phyloP scores from a whole-genome alignment of 1,140 invertebrate species.

The Drosophila micromelanica region DNA sequence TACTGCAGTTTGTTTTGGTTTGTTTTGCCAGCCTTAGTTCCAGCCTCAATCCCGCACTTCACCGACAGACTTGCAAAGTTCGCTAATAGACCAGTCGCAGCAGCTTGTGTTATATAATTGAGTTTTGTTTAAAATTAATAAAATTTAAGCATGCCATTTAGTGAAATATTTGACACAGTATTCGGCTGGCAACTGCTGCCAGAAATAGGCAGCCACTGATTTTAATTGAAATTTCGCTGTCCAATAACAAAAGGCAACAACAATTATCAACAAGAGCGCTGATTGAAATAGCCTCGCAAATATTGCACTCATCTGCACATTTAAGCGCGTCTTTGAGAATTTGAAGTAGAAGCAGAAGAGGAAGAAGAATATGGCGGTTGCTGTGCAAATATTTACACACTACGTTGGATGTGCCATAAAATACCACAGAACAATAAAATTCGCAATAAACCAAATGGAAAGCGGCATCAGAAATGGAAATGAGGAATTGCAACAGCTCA shows the following conservation, averaged over 20 bases:
- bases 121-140: slow-evolving; percentile 60
- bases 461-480: slow-evolving; percentile 58
- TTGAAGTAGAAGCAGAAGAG: slow-evolving; percentile 8
- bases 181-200: slow-evolving; percentile 6
- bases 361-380: slow-evolving; percentile 4
- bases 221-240: slow-evolving; percentile 38
- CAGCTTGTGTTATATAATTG: slow-evolving; percentile 61
- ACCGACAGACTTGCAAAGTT: slow-evolving; percentile 48
- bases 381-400: slow-evolving; percentile 70
- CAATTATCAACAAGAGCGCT: slow-evolving; percentile 30
- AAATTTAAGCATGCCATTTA: slow-evolving; percentile 26
- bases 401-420: slow-evolving; percentile 66
- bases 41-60: background rate
- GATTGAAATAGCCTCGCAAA: slow-evolving; percentile 70
- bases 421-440: slow-evolving; percentile 79
- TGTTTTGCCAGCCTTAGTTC: slow-evolving; percentile 1
- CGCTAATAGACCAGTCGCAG: slow-evolving; percentile 65
- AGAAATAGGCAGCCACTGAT: slow-evolving; percentile 13
- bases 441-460: slow-evolving; percentile 81
- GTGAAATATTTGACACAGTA: slow-evolving; percentile 1
- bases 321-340: slow-evolving; percentile 49
- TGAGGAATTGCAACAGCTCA: slow-evolving; percentile 60
- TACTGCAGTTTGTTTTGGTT: slow-evolving; percentile 69
- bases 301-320: slow-evolving; percentile 70
- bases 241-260: background rate